Evolutionary conservation across 1,140 invertebrate genomes (phyloP), one percentile per base, ranked within the genome.

Genomic region (Monochamus saltuarius): DNA sequence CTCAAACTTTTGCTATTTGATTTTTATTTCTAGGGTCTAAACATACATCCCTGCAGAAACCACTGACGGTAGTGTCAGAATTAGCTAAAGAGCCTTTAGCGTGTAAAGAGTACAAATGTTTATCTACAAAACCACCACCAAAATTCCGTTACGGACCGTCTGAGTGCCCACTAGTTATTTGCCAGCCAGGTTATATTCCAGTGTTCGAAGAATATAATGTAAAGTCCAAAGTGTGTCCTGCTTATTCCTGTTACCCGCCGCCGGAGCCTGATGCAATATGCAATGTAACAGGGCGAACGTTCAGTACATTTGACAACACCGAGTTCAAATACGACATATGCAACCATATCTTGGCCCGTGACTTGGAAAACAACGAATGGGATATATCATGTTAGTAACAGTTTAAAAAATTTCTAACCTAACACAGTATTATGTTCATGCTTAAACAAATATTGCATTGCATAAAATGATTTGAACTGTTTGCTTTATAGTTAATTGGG

Each of bases 251-350:
- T 64, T 78, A 82, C 13, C 83, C 84, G 1, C 79, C 83, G 1
- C 79, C 81, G 1, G 78, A 82, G 11, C 80, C 81, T 2, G 84
- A 87, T 52, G 82, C 80, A 16, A 78, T 84, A 43, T 93, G 91
- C 70, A 86, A 88, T 62, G 75, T 92, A 1, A 89, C 85, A 13
- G 87, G 88, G 4, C 83, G 85, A 54, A 87, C 85, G 2, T 86
- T 93, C 66, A 86, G 81, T 52, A 92, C 90, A 0, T 93, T 93
- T 64, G 91, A 93, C 74, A 84, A 85, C 7, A 80, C 84, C 0
- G 84, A 90, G 47, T 89, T 83, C 55, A 89, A 89, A 65, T 89
- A 90, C 62, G 89, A 91, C 59, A 81, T 89, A 10, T 94, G 91
- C 71, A 85, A 89, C 76, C 90, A 93, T 73, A 83, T 91, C 38